Evolutionary conservation across 2,113 vertebrate genomes (phyloP), one percentile per base, ranked within the genome.

Genomic region (Mirza zaza): DNA sequence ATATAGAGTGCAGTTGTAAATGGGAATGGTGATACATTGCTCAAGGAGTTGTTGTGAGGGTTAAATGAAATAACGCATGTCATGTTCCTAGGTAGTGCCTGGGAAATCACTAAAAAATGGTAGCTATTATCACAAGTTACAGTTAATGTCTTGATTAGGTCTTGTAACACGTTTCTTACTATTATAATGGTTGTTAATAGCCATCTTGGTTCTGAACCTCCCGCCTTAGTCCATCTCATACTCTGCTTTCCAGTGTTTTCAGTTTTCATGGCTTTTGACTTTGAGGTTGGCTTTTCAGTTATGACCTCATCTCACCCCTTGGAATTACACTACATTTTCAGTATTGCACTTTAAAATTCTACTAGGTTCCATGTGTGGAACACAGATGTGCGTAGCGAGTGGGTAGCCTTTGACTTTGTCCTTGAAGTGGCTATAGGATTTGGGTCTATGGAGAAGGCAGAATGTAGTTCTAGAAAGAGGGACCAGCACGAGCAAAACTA

Each of bases 241-340:
- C 67, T 90, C 23, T 50, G 83, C 87, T 95, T 93, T 85, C 79
- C 63, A 32, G 21, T 57, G 17, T 70, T 70, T 87, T 76, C n/a
- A 45, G 17, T 73, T 36, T 80, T 95, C 48, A 4, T 89, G 63
- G 87, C 65, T 85, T 95, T 89, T 70, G 87, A 84, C 36, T 15
- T 92, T 81, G 87, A 94, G 70, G 17, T 45, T 96, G 87, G 48
- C 67, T 89, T 95, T 87, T 83, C 27, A 21, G 39, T 85, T 45
- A 25, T 45, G 80, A 92, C 34, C 14, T 96, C 50, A 48, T 86
- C 50, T 83, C 8, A n/a, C 32, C n/a, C 50, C 63, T 95, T 70
- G 76, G 52, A 48, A 91, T 70, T 68, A 81, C n/a, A 52, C 20
- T 81, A n/a, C 5, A 14, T 59, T 89, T 95, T 42, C 50, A 36